Conservation (phyloP, 2,797 vertebrate species). For the Gymnothorax javanicus region DNA sequence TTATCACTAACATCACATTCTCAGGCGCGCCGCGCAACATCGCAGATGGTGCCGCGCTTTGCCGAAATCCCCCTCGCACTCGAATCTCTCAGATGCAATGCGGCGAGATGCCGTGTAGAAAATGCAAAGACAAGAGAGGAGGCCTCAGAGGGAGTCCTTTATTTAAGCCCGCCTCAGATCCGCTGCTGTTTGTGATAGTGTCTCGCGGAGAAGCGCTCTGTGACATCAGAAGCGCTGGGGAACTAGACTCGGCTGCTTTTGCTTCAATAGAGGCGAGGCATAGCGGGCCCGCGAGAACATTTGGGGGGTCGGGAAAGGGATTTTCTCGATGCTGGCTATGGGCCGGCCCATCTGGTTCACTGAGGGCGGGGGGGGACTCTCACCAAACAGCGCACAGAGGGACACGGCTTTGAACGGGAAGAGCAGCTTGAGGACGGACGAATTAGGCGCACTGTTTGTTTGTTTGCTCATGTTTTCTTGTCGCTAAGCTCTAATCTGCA, state of each 20-base stretch:
- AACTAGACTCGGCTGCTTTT: constrained; percentile 5
- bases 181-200: not conserved
- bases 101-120: too few relatives aligned
- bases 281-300: not conserved
- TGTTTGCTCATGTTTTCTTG: constrained; percentile 4
- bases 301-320: not conserved
- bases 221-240: constrained; percentile 5
- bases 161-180: not conserved
- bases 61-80: not conserved
- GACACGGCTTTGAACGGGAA: not conserved
- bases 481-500: not conserved
- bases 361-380: constrained; percentile 5
- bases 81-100: not conserved
- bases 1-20: constrained; percentile 14
- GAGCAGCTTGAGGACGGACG: constrained; percentile 14
- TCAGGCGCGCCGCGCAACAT: not conserved
- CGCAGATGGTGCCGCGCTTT: not conserved
- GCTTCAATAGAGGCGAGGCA: not conserved
- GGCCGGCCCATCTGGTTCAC: constrained; percentile 13
- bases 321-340: not conserved
- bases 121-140: not conserved
- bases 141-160: not conserved
- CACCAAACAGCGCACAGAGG: not conserved
- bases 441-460: not conserved
- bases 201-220: not conserved